Evolutionary conservation across 2,888 invertebrate species (phyloP), one percentile per base, ranked within the genome.

Genomic region (Hymenopus coronatus): DNA sequence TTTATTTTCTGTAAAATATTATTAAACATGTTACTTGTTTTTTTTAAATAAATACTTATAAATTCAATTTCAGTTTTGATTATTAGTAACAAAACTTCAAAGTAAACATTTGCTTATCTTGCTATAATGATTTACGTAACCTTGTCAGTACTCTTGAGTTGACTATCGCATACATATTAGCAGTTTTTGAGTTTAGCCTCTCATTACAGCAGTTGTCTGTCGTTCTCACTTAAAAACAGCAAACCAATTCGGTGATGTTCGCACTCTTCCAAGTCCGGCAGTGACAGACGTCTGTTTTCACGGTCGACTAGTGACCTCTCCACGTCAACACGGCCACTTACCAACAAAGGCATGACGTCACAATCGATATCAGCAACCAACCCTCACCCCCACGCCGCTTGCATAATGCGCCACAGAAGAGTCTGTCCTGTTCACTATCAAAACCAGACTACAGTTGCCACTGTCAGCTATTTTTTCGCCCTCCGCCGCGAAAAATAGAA

Each of bases 311-410:
- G 25, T 20, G 8, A 20, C 54, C 54, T 20, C 54, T 70, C 54
- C 54, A 70, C 54, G 54, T 70, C 54, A 70, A 70, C 54, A 70
- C 20, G 6, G 54, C 54, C 54, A 70, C 54, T 70, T 70, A 84
- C 86, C 81, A 86, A 86, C 86, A 86, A 86, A 86, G 81, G 86
- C 86, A 27, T 86, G 86, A 86, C 86, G 86, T 86, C 86, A 86
- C 86, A 86, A 86, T 86, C 86, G 81, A 86, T 86, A 86, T 28
- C 86, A 81, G 86, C 86, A 70, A 81, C 86, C 81, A 70, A 14
- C 14, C 84, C 54, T 28, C 54, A 81, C 86, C 86, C 85, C 84
- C 54, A 3, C 6, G 54, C 54, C 15, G 54, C 25, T 20, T 70
- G 20, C 54, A 70, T 70, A 70, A 70, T 70, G 54, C 25, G 54